Conservation (phyloP, 1,140 invertebrate genomes). For the Trichonephila clavata region DNA sequence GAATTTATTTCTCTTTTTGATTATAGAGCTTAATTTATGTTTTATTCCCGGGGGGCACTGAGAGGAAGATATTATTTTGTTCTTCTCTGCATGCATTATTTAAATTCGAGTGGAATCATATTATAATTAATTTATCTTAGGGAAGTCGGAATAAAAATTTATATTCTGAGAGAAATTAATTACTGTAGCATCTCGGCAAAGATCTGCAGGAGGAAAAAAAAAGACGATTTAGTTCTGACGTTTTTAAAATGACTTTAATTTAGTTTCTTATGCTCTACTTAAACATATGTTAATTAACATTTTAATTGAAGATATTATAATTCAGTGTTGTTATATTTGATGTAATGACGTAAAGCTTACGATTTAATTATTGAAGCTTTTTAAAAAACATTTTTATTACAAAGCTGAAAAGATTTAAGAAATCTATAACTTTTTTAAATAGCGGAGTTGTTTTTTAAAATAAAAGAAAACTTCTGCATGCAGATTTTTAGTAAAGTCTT, state of each 20-base stretch:
- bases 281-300: not conserved
- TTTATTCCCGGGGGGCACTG: not conserved
- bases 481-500: too few species aligned
- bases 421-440: too few species aligned
- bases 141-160: not conserved
- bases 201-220: not conserved
- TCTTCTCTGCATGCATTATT: not conserved
- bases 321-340: not conserved
- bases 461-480: too few species aligned
- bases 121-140: conserved; percentile 37
- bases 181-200: not conserved
- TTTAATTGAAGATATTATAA: not conserved
- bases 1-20: not conserved
- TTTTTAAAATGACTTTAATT: not conserved
- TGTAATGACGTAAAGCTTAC: not conserved
- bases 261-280: not conserved
- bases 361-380: not conserved
- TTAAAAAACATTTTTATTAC: too few species aligned
- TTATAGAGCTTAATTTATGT: conserved; percentile 32
- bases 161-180: conserved; percentile 2
- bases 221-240: not conserved
- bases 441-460: too few species aligned
- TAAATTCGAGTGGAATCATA: conserved; percentile 7
- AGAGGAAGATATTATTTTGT: not conserved
- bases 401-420: too few species aligned